These are phyloP conservation scores for Dynastes tityus DNA, from an alignment of 2,888 invertebrate species.

Conservation along the genomic window DNA sequence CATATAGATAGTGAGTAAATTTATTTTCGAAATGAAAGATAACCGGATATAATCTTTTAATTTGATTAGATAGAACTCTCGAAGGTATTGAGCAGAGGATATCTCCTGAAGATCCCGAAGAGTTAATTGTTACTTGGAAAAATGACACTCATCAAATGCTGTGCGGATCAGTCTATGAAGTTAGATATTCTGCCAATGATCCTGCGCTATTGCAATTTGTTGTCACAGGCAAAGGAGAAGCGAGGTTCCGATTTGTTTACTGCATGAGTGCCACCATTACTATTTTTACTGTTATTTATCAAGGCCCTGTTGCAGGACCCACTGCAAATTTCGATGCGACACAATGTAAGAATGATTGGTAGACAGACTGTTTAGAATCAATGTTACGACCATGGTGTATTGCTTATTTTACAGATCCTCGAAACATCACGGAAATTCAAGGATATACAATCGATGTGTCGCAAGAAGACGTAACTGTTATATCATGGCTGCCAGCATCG, in stretches of 20 bases:
- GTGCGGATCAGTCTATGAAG: not conserved
- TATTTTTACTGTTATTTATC: not conserved
- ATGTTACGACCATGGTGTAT: not conserved
- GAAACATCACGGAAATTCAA: not conserved
- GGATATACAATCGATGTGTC: not conserved
- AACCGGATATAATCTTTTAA: not conserved
- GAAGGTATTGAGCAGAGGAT: not conserved
- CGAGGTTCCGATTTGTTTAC: constrained; percentile 10
- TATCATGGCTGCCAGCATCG: not conserved
- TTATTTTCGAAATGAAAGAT: too few relatives aligned
- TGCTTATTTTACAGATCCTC: not conserved
- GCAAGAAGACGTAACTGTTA: not conserved
- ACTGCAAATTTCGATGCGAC: not conserved
- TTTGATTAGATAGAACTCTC: not conserved
- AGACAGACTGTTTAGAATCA: not conserved
- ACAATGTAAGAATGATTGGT: not conserved
- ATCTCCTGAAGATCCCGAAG: constrained; percentile 1
- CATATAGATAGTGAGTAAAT: too few relatives aligned
- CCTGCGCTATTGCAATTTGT: not conserved
- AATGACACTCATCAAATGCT: not conserved
- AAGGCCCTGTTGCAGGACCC: not conserved
- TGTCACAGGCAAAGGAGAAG: not conserved
- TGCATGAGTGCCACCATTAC: not conserved
- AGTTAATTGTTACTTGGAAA: not conserved
- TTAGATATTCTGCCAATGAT: not conserved